A percentile compares a stretch with the other conserved stretches of the same genome.
Evolutionary conservation across 1,140 invertebrate species (phyloP).

Genomic region (Glossosoma conforme): DNA sequence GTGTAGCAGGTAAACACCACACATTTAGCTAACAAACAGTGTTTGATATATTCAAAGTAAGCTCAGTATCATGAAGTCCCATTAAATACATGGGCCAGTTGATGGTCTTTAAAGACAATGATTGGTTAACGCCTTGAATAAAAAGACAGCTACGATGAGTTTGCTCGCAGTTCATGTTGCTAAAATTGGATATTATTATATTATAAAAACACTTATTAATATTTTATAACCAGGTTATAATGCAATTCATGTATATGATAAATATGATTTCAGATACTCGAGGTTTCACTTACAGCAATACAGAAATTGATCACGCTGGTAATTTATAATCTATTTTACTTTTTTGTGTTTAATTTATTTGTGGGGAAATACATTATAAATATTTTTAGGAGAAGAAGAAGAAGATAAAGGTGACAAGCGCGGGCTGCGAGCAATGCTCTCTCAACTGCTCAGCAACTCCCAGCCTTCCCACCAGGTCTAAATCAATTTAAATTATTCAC

Average conservation of each 20-base stretch:
- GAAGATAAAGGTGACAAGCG: constrained; percentile 48
- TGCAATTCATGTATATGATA: neutral
- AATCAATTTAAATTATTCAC: neutral
- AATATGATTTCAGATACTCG: constrained; percentile 17
- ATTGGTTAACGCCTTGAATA: no score
- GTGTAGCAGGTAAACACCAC: constrained; percentile 12
- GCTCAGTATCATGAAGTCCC: no score
- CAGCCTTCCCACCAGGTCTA: constrained; percentile 44
- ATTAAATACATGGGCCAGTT: no score
- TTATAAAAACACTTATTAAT: no score
- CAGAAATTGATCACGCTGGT: constrained; percentile 22
- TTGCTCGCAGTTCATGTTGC: no score
- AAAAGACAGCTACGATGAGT: no score
- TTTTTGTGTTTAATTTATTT: neutral
- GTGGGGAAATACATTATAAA: neutral
- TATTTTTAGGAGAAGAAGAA: constrained; percentile 38
- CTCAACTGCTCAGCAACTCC: constrained; percentile 45
- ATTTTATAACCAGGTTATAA: neutral
- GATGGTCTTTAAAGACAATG: no score
- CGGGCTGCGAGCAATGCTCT: constrained; percentile 44
- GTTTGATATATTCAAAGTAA: no score
- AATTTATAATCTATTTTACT: constrained; percentile 1
- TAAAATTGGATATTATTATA: no score
- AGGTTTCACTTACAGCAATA: constrained; percentile 13
- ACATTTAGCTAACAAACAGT: no score